phyloP scores from a whole-genome alignment of 2,888 invertebrate genomes.

The Galerucella pusilla region DNA sequence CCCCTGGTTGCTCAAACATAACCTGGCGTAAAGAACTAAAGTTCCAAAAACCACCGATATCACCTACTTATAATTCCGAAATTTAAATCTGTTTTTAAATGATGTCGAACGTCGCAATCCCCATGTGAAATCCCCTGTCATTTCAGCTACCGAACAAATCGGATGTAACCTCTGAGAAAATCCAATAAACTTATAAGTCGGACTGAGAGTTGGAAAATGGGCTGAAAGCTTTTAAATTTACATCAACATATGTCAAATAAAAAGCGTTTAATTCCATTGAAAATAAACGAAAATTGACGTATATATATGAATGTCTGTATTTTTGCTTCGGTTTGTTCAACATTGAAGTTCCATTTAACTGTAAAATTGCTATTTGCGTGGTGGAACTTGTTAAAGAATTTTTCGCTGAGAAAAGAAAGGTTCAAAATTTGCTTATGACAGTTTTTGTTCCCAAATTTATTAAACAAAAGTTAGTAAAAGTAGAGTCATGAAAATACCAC shows the following conservation, averaged over 20 bases:
- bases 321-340: too few relatives aligned
- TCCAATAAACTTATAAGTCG: constrained; percentile 52
- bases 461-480: too few relatives aligned
- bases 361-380: too few relatives aligned
- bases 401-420: too few relatives aligned
- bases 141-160: constrained; percentile 42
- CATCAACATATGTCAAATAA: constrained; percentile 54
- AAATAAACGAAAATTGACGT: not conserved
- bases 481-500: too few relatives aligned
- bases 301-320: not conserved
- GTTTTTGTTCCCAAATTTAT: too few relatives aligned
- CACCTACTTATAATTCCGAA: not conserved
- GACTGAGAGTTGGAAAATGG: constrained; percentile 49
- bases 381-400: too few relatives aligned
- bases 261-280: constrained; percentile 51
- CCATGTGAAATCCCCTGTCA: constrained; percentile 23
- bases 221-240: constrained; percentile 55
- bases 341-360: too few relatives aligned
- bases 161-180: constrained; percentile 51
- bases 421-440: too few relatives aligned
- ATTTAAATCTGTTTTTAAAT: not conserved
- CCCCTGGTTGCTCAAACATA: too few relatives aligned
- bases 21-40: too few relatives aligned
- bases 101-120: constrained; percentile 5
- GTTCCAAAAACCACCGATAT: too few relatives aligned